These are phyloP conservation scores for Macrochelys suwanniensis DNA, from an alignment of 2,797 vertebrate genomes.

Conservation along the genomic window DNA sequence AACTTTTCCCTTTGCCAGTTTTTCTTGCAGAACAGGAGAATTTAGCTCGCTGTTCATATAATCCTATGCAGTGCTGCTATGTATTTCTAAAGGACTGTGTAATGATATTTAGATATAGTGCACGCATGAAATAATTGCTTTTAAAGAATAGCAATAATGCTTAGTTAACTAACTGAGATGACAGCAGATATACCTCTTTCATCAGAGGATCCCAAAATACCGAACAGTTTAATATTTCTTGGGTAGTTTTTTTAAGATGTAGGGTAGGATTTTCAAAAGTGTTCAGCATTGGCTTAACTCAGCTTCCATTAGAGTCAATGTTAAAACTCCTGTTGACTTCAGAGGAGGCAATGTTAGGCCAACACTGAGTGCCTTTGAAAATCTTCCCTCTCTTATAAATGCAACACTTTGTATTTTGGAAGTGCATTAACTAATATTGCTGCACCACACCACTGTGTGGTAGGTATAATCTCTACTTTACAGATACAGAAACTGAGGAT, in stretches of 20 bases:
- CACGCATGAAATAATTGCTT: background rate
- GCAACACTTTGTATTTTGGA: background rate
- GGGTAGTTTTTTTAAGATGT: background rate
- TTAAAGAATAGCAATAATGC: constrained; percentile 17
- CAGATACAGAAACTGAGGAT: background rate
- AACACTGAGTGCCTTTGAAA: background rate
- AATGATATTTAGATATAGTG: constrained; percentile 29
- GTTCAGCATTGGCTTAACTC: background rate
- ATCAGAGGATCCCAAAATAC: background rate
- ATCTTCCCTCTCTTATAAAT: background rate
- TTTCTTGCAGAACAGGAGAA: constrained; percentile 18
- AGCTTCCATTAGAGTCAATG: background rate
- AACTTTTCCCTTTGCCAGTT: constrained; percentile 22
- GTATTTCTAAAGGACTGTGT: constrained; percentile 29
- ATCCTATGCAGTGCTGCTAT: background rate
- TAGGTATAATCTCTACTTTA: background rate
- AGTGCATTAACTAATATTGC: background rate
- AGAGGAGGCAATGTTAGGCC: background rate
- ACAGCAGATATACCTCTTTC: background rate
- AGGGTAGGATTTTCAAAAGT: background rate
- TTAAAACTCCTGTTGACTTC: background rate
- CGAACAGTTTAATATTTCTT: background rate
- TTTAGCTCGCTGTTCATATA: constrained; percentile 43
- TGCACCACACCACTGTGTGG: background rate
- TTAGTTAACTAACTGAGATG: background rate